Conservation (phyloP, 2,113 vertebrate genomes). For the Trachemys scripta region DNA sequence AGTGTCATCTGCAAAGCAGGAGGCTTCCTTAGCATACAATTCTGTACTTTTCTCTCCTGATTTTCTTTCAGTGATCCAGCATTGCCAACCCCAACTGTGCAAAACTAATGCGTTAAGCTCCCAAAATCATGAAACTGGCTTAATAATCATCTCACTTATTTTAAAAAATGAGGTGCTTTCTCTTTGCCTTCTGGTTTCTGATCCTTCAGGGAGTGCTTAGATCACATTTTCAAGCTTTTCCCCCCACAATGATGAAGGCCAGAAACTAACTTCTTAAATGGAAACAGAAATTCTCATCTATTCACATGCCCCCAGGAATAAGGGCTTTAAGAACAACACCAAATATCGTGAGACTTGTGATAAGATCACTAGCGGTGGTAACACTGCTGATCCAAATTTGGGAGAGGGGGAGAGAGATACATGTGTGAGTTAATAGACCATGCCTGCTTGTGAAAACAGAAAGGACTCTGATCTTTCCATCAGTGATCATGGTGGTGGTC, state of each 20-base stretch:
- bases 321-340: neutral
- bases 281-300: neutral
- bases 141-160: neutral
- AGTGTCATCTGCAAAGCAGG: neutral
- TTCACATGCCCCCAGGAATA: neutral
- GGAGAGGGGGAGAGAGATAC: neutral
- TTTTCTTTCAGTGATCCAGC: neutral
- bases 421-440: neutral
- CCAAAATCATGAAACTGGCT: neutral
- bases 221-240: neutral
- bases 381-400: neutral
- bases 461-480: neutral
- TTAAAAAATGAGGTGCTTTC: neutral
- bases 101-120: neutral
- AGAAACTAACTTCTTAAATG: neutral
- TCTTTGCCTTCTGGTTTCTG: neutral
- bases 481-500: neutral
- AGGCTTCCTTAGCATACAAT: neutral
- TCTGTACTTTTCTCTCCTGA: neutral
- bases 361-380: neutral
- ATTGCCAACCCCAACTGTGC: neutral
- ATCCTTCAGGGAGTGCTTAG: neutral
- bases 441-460: neutral
- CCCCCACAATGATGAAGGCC: neutral
- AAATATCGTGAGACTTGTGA: neutral